phyloP scores from a whole-genome alignment of 2,797 vertebrate species.

The Fringilla coelebs region DNA sequence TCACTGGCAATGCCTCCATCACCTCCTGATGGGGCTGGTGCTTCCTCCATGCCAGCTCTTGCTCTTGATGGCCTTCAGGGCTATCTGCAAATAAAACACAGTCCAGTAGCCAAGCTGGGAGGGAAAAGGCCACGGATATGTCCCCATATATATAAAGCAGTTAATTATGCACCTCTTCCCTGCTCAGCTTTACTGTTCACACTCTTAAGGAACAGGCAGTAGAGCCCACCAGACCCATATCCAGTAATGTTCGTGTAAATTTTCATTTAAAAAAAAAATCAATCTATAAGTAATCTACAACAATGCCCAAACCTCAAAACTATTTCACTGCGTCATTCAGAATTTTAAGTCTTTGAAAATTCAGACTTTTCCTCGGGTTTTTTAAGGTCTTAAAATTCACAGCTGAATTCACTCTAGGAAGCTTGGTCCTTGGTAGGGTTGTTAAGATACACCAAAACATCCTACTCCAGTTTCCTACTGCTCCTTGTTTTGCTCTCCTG shows the following conservation, averaged over 20 bases:
- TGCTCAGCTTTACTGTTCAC: not conserved
- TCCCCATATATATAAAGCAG: not conserved
- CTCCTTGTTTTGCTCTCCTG: not conserved
- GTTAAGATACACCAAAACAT: not conserved
- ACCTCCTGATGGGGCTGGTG: not conserved
- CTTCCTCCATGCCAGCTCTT: not conserved
- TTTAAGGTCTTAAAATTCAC: not conserved
- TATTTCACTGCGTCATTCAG: accelerated
- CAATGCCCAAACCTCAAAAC: not conserved
- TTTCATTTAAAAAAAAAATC: not conserved
- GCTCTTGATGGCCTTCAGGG: not conserved
- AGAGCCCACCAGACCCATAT: not conserved
- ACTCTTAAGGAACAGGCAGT: accelerated
- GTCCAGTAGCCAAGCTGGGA: not conserved
- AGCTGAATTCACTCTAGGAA: not conserved
- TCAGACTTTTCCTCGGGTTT: not conserved
- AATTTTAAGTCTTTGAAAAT: not conserved
- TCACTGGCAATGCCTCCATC: not conserved
- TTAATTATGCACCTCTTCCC: not conserved
- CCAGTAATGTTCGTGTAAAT: not conserved
- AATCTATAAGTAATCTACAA: not conserved
- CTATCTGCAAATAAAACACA: not conserved
- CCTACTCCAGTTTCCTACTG: not conserved
- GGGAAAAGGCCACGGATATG: not conserved
- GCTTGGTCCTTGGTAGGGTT: not conserved